These are phyloP conservation scores for Gallinago paraguaiae DNA, from an alignment of 2,113 vertebrate species.

Conservation along the genomic window DNA sequence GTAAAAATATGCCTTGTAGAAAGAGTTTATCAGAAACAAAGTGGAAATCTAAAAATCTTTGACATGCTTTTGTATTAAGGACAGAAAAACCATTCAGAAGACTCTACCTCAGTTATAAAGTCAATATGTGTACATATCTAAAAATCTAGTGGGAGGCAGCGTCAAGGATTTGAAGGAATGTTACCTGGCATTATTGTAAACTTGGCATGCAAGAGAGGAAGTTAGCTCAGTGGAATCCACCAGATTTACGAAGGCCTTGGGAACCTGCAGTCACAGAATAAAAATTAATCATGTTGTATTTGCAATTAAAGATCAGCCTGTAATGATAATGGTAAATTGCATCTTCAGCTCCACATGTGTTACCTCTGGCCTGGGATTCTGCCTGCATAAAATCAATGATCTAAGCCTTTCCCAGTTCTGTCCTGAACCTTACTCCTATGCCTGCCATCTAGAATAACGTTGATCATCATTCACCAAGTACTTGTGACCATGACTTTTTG, in stretches of 20 bases:
- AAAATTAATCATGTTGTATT: neutral
- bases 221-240: conserved; percentile 68
- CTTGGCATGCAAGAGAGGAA: neutral
- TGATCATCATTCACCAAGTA: neutral
- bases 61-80: neutral
- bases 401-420: neutral
- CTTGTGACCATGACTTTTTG: neutral
- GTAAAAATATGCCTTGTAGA: neutral
- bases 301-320: neutral
- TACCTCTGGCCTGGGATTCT: neutral
- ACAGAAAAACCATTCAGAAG: neutral
- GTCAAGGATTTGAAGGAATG: neutral
- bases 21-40: neutral
- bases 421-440: neutral
- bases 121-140: neutral
- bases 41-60: neutral
- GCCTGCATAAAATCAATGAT: neutral
- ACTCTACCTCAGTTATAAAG: neutral
- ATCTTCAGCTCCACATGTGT: neutral
- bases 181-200: conserved; percentile 63
- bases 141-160: neutral
- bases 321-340: neutral
- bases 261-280: conserved; percentile 64
- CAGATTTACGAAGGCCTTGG: conserved; percentile 76
- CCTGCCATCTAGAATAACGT: neutral